Evolutionary conservation across 2,888 invertebrate species (phyloP).

Genomic region (Hirtodrosophila cameraria): DNA sequence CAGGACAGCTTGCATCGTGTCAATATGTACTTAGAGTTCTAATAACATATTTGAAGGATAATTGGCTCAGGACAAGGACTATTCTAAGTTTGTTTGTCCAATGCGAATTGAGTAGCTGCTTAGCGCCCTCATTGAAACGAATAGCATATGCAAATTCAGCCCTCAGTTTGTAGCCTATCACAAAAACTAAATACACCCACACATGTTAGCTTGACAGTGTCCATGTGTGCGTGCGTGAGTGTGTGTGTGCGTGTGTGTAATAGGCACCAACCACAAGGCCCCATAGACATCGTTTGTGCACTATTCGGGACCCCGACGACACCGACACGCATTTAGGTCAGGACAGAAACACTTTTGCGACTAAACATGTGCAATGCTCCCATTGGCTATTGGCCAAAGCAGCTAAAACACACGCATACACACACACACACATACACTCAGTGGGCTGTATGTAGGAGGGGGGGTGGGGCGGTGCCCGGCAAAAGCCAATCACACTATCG

Average conservation of each 20-base stretch:
- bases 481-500: conserved; percentile 84
- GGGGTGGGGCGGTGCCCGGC: conserved; percentile 29
- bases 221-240: conserved; percentile 18
- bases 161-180: conserved; percentile 63
- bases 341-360: conserved; percentile 64
- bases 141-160: conserved; percentile 65
- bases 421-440: conserved; percentile 44
- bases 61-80: background rate
- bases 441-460: conserved; percentile 24
- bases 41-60: conserved; percentile 9
- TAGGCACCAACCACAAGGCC: conserved; percentile 49
- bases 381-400: conserved; percentile 75
- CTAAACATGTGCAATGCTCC: conserved; percentile 77
- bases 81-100: conserved; percentile 20
- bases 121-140: conserved; percentile 39
- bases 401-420: conserved; percentile 54
- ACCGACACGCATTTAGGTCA: conserved; percentile 73
- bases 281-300: conserved; percentile 59
- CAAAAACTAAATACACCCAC: conserved; percentile 62
- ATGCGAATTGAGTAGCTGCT: conserved; percentile 46
- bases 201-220: conserved; percentile 12
- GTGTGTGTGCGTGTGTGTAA: conserved; percentile 20
- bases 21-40: background rate
- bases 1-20: too few relatives aligned
- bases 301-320: conserved; percentile 67